phyloP scores from a whole-genome alignment of 1,140 invertebrate species.

The Drosophila grimshawi region DNA sequence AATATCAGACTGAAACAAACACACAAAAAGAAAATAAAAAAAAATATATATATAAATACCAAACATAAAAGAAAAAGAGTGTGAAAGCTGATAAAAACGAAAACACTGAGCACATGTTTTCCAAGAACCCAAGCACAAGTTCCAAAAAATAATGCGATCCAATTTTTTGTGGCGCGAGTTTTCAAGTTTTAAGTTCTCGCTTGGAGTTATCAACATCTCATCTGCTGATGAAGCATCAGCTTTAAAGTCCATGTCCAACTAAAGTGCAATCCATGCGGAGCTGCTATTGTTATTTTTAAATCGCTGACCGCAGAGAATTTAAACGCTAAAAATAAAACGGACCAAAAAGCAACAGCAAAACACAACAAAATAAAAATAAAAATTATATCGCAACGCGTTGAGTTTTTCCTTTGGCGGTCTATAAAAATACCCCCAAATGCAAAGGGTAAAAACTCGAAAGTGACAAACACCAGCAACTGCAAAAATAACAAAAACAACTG shows the following conservation, averaged over 20 bases:
- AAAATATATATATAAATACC: neutral
- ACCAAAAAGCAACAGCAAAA: constrained; percentile 35
- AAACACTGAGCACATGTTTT: constrained; percentile 17
- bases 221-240: constrained; percentile 1
- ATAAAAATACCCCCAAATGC: constrained; percentile 54
- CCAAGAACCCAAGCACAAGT: constrained; percentile 25
- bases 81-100: constrained; percentile 35
- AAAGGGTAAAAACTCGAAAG: constrained; percentile 78
- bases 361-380: constrained; percentile 46
- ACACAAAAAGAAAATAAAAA: constrained; percentile 31
- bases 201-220: constrained; percentile 6
- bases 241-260: constrained; percentile 41
- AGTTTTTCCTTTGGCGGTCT: constrained; percentile 34
- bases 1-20: constrained; percentile 44
- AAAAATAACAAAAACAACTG: constrained; percentile 28
- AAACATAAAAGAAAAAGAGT: constrained; percentile 10
- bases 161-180: constrained; percentile 21
- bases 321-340: constrained; percentile 65
- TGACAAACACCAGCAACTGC: constrained; percentile 59
- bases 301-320: constrained; percentile 73
- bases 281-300: constrained; percentile 76
- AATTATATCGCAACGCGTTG: constrained; percentile 43
- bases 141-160: constrained; percentile 21
- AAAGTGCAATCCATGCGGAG: constrained; percentile 65
- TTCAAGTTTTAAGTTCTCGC: neutral